Evolutionary conservation across 2,113 vertebrate species (phyloP).

Genomic region (Jaculus jaculus): DNA sequence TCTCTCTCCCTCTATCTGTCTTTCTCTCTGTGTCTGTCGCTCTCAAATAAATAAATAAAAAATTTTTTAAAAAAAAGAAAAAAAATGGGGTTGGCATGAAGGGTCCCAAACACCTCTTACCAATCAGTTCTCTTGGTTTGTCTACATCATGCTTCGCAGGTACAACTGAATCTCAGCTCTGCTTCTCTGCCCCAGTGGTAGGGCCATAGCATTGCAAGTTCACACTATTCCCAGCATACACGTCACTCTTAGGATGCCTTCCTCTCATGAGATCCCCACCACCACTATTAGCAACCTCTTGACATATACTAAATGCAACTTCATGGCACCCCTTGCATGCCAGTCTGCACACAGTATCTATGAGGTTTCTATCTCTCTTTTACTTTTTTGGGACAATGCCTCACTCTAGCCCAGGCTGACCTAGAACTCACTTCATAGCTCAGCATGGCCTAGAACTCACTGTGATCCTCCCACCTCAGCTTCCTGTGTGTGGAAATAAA

Average conservation of each 20-base stretch:
- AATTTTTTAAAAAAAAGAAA: background rate
- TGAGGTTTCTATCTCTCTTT: background rate
- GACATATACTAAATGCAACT: background rate
- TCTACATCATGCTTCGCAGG: background rate
- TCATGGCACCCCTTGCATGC: background rate
- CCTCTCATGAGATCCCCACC: background rate
- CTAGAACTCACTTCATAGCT: no score
- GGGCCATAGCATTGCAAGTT: no score
- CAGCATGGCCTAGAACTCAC: no score
- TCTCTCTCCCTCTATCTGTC: no score
- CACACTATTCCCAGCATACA: background rate
- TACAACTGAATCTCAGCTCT: background rate
- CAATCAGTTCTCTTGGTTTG: background rate
- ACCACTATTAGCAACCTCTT: background rate
- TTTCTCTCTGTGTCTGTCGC: no score
- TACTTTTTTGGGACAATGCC: no score
- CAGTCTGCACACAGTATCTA: background rate
- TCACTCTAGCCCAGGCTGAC: no score
- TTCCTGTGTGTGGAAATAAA: no score
- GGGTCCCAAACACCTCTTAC: background rate
- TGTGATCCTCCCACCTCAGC: no score
- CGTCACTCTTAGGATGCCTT: background rate
- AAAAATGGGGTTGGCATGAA: background rate
- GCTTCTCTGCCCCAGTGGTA: background rate
- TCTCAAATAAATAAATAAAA: background rate